Base-by-base conservation (phyloP, 2,888 invertebrate genomes). In the Caenorhabditis becei region DNA sequence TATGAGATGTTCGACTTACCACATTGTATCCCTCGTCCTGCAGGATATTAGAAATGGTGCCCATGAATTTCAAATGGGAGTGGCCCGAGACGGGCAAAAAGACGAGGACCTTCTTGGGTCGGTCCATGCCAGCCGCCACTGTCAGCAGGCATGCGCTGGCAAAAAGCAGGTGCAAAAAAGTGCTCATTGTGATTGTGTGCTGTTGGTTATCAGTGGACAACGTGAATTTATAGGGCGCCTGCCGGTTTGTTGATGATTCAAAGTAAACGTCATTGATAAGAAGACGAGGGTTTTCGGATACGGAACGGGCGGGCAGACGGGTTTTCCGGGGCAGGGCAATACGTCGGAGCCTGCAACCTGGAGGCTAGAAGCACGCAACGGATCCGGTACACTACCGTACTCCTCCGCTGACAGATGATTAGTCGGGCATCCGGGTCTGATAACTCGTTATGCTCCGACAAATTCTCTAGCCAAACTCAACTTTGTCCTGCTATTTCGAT, bases 21-120 rank as follows among this genome's bases (percentile, higher is more conserved):
- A 80, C 70, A 53, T 80, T 70, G 28, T 80, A 74, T 54, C 80
- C 80, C 14, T 66, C 75, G 24, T 80, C 75, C n/a, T 58, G 63
- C 35, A 80, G 49, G 58, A 77, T 65, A 59, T 77, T 65, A 23
- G 70, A 53, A 44, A 80, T 61, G 16, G 67, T 69, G 20, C 69
- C 65, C 69, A 75, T 74, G 49, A 80, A 80, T 18, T 67, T 63
- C 18, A 70, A 14, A 61, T 75, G 74, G 1, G 74, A 75, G n/a
- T 75, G 74, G 14, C 74, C 74, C 18, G 58, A 66, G 8, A 65
- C 54, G 2, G 74, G 74, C 23, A 66, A 51, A 35, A 66, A 75
- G n/a, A 75, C 74, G 0, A 75, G 44, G 41, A 75, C 74, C 18
- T 75, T 75, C 23, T 75, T 66, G 26, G 74, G 62, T 18, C 26